Evolutionary conservation across 2,797 vertebrate genomes (phyloP).

Genomic region (Melanotaenia trifasciata): DNA sequence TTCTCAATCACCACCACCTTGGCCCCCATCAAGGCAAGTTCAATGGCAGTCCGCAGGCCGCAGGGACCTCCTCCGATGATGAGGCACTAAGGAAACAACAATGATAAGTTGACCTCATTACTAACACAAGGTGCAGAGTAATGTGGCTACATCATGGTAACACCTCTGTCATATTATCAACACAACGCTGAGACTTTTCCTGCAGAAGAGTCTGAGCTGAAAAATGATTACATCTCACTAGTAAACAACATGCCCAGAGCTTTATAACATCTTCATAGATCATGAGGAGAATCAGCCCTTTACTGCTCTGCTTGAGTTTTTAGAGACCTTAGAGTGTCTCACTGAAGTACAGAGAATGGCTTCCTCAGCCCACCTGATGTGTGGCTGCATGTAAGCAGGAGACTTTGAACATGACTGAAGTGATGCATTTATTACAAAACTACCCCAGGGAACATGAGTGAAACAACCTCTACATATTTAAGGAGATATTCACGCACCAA

Average conservation of each 20-base stretch:
- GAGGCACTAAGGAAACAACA: conserved; percentile 86
- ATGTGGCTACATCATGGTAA: neutral
- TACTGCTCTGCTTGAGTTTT: conserved; percentile 26
- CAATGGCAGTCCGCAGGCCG: conserved; percentile 94
- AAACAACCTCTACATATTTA: conserved; percentile 59
- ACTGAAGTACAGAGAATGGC: conserved; percentile 26
- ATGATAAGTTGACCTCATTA: conserved; percentile 39
- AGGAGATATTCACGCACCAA: conserved; percentile 57
- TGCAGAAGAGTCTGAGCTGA: conserved; percentile 4
- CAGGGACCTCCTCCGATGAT: conserved; percentile 96
- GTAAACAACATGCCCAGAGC: conserved; percentile 39
- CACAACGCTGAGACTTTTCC: conserved; percentile 18
- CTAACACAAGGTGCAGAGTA: conserved; percentile 5
- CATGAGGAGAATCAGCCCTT: conserved; percentile 25
- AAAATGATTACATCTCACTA: conserved; percentile 9
- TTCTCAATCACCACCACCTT: conserved; percentile 97
- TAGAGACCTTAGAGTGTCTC: conserved; percentile 28
- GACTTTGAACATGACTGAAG: neutral
- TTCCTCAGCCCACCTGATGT: neutral
- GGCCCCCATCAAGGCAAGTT: conserved; percentile 93
- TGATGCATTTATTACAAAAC: conserved; percentile 28
- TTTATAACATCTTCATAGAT: conserved; percentile 12
- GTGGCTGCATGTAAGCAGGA: neutral
- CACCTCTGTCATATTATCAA: conserved; percentile 23
- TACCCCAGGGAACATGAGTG: conserved; percentile 16